These are phyloP conservation scores for Allacma fusca DNA, from an alignment of 2,888 invertebrate genomes.

Conservation along the genomic window DNA sequence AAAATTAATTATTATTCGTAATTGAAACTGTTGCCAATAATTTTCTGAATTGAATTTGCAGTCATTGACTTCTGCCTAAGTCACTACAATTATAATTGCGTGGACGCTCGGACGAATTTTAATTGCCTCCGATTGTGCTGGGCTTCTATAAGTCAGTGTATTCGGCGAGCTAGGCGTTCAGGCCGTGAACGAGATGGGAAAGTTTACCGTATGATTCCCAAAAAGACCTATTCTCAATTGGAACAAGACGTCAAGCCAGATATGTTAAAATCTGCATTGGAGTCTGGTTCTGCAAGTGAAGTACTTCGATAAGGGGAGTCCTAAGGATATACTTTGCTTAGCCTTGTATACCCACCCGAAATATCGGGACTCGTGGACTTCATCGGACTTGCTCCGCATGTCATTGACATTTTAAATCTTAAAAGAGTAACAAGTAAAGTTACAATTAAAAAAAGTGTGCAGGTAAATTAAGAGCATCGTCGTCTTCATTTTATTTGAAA, in stretches of 20 bases:
- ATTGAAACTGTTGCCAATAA: not conserved
- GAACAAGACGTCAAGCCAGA: constrained; percentile 73
- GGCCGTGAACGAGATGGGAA: constrained; percentile 73
- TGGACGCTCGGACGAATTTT: constrained; percentile 80
- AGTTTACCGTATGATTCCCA: constrained; percentile 81
- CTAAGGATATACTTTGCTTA: constrained; percentile 76
- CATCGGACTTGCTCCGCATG: too few relatives aligned
- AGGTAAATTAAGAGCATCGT: too few relatives aligned
- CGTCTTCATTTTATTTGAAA: too few relatives aligned
- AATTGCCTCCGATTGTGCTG: constrained; percentile 80
- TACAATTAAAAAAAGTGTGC: too few relatives aligned
- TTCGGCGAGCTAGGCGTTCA: constrained; percentile 88
- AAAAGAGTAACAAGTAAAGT: too few relatives aligned
- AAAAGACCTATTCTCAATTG: constrained; percentile 66
- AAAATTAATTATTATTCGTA: not conserved
- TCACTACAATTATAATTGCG: constrained; percentile 77
- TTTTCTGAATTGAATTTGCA: constrained; percentile 62
- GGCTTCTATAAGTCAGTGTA: constrained; percentile 89
- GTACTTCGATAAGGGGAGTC: constrained; percentile 79
- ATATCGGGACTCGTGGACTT: too few relatives aligned
- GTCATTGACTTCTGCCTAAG: constrained; percentile 95
- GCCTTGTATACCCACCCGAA: constrained; percentile 85
- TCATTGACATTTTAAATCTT: too few relatives aligned
- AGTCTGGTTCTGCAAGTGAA: constrained; percentile 85
- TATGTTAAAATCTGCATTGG: constrained; percentile 81